Evolutionary conservation across 2,888 invertebrate genomes (phyloP).

Genomic region (Ditylenchus weischeri): DNA sequence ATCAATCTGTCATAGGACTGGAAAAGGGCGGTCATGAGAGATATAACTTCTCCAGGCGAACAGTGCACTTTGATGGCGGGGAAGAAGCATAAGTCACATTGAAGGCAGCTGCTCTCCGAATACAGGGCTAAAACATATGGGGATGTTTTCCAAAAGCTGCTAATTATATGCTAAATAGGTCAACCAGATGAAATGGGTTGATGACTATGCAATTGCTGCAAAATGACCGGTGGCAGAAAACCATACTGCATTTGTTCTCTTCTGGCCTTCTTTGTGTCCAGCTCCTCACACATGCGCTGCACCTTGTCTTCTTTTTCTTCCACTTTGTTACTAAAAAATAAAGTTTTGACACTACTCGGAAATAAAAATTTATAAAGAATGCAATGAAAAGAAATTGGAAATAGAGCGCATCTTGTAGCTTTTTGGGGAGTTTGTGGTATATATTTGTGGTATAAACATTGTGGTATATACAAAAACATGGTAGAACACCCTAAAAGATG

Average conservation of each 20-base stretch:
- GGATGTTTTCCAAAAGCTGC: too few relatives aligned
- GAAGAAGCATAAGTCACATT: slow-evolving; percentile 60
- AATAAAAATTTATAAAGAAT: too few relatives aligned
- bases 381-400: too few relatives aligned
- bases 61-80: slow-evolving; percentile 58
- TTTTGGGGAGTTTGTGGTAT: too few relatives aligned
- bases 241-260: slow-evolving; percentile 47
- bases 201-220: too few relatives aligned
- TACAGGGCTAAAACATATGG: slow-evolving; percentile 43
- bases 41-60: slow-evolving; percentile 57
- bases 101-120: slow-evolving; percentile 56
- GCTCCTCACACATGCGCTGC: slow-evolving; percentile 42
- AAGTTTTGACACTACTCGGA: too few relatives aligned
- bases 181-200: too few relatives aligned
- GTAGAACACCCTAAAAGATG: too few relatives aligned
- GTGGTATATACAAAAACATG: too few relatives aligned
- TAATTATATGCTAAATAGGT: too few relatives aligned
- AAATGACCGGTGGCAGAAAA: slow-evolving; percentile 45
- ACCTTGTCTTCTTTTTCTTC: slow-evolving; percentile 49
- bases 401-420: too few relatives aligned
- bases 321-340: slow-evolving; percentile 46
- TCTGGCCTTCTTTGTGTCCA: slow-evolving; percentile 44
- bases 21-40: slow-evolving; percentile 60
- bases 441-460: too few relatives aligned
- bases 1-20: slow-evolving; percentile 52